Evolutionary conservation across 1,140 invertebrate species (phyloP), one percentile per base, ranked within the genome.

Genomic region (Dendrolimus punctatus): DNA sequence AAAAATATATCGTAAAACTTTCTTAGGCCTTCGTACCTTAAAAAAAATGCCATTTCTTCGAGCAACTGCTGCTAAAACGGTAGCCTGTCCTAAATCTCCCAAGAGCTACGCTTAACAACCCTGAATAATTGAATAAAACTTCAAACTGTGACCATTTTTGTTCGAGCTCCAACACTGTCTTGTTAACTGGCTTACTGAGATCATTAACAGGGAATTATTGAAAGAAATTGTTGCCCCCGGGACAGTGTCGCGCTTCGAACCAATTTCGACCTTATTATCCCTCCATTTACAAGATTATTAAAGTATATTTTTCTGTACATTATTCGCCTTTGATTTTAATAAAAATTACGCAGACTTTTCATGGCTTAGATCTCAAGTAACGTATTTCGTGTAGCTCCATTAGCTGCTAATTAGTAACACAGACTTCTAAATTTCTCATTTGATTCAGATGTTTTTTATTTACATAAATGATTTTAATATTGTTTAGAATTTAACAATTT

Each of bases 171-270:
- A 52, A 57, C 59, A 64, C 65, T 64, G 58, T 64, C 62, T 66
- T 72, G 69, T 72, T 75, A 75, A 75, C 71, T 69, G 71, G 68
- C 64, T 75, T 70, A 72, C 69, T 72, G 70, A 66, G 65, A 50
- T 59, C 69, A 64, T 75, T 75, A 71, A 63, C 53, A 41, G 60
- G 53, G 58, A 66, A 68, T 71, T 75, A 75, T 75, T 72, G 65
- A 68, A 72, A 66, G 63, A 68, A 70, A 66, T 65, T 63, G 69
- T 60, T 56, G 54, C 60, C 63, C 58, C 49, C 39, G 40, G 54
- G 62, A 61, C 39, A 64, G 9, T 6, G 1, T 6, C 5, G 4
- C n/a, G 10, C 39, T 45, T 8, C 6, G 10, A 55, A 7, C 36
- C 41, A 47, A 62, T 51, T 40, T 44, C n/a, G 39, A 9, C 40